A percentile compares a stretch with the other conserved stretches of the same genome.
Evolutionary conservation across 2,888 invertebrate genomes (phyloP).

Genomic region (Apodemia mormo): DNA sequence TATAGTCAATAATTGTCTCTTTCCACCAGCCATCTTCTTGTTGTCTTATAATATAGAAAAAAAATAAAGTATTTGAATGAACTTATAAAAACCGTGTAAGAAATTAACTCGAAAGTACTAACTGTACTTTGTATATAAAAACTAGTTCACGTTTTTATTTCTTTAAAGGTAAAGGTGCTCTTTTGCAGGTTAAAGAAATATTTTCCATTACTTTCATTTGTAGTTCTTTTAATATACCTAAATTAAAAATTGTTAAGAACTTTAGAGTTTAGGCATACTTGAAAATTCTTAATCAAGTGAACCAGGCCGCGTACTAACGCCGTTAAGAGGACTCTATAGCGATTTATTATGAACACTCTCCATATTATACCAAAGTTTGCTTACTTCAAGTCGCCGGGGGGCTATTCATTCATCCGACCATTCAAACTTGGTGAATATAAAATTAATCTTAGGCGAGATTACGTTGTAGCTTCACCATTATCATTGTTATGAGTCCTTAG

Average conservation of each 20-base stretch:
- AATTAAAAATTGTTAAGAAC: background rate
- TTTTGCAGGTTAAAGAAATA: background rate
- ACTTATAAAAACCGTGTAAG: no score
- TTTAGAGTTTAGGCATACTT: background rate
- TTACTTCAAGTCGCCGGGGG: constrained; percentile 46
- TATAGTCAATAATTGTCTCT: no score
- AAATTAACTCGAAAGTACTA: no score
- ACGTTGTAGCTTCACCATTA: constrained; percentile 30
- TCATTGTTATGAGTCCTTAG: constrained; percentile 28
- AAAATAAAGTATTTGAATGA: no score
- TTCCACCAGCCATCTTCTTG: no score
- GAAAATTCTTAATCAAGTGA: constrained; percentile 12
- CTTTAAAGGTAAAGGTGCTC: background rate
- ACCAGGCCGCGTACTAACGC: constrained; percentile 1
- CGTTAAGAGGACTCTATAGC: constrained; percentile 22
- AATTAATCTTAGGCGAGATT: constrained; percentile 39
- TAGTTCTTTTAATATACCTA: background rate
- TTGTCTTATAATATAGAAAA: no score
- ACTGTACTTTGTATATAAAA: no score
- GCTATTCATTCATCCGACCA: constrained; percentile 50
- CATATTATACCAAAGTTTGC: constrained; percentile 34
- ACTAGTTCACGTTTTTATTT: background rate
- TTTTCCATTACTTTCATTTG: background rate
- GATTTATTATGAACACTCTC: constrained; percentile 30
- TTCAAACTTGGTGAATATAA: constrained; percentile 49